Evolutionary conservation across 2,797 vertebrate genomes (phyloP).

Genomic region (Hafferia zeledoni): DNA sequence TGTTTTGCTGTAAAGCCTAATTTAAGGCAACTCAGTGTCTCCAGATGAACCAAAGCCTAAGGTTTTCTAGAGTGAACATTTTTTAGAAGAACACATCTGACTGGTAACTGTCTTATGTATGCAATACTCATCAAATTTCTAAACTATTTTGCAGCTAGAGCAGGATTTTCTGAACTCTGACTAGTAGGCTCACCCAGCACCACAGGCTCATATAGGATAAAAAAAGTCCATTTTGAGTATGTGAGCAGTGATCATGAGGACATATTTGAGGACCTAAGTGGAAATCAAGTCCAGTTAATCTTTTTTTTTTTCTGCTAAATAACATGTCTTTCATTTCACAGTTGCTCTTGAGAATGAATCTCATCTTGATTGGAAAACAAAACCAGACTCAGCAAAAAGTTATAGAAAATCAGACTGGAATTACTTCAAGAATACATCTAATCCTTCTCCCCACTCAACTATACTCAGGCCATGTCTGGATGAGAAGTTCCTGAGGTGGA

Average conservation of each 20-base stretch:
- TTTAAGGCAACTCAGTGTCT: neutral
- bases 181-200: neutral
- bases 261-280: neutral
- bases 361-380: neutral
- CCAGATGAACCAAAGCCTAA: neutral
- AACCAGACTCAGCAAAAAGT: neutral
- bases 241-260: neutral
- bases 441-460: neutral
- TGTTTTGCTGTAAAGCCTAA: neutral
- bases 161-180: neutral
- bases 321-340: neutral
- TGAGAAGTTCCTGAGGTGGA: neutral
- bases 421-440: neutral
- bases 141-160: neutral
- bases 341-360: neutral
- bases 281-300: neutral
- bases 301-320: neutral
- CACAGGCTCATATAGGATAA: neutral
- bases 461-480: neutral
- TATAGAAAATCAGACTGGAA: neutral
- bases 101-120: neutral
- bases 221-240: neutral
- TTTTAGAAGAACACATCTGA: neutral
- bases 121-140: neutral
- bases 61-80: neutral